A percentile compares a stretch with the other conserved stretches of the same genome.
Conservation (phyloP, 2,888 invertebrate species). For the Keiferia lycopersicella region DNA sequence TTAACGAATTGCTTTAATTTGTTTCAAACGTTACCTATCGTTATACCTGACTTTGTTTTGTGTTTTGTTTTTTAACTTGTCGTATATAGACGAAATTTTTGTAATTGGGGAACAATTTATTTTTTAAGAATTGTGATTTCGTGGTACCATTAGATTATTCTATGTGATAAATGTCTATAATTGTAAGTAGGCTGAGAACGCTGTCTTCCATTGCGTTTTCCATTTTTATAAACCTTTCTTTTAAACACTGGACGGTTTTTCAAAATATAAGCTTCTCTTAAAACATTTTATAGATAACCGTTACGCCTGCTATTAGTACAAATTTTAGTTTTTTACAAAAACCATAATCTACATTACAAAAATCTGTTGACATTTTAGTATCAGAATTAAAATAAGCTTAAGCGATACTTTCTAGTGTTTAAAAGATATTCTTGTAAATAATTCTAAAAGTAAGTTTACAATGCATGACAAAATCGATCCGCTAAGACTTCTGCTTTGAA, state of each 20-base stretch:
- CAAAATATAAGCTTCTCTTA: neutral
- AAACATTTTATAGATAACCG: neutral
- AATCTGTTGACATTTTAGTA: neutral
- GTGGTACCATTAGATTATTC: conserved; percentile 70
- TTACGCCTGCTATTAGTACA: conserved; percentile 17
- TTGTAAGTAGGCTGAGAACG: conserved; percentile 61
- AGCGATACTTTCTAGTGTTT: conserved; percentile 32
- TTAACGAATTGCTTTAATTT: conserved; percentile 71
- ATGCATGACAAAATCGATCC: conserved; percentile 71
- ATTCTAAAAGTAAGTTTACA: conserved; percentile 55
- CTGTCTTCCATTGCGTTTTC: conserved; percentile 76
- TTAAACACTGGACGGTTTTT: conserved; percentile 12
- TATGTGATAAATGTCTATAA: conserved; percentile 75
- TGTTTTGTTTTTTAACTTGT: conserved; percentile 61
- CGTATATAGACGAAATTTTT: conserved; percentile 60
- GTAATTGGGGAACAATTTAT: conserved; percentile 77
- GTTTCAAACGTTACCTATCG: conserved; percentile 75
- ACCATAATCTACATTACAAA: neutral
- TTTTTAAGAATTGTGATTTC: conserved; percentile 77
- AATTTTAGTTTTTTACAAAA: neutral
- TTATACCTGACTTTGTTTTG: conserved; percentile 73
- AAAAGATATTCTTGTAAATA: conserved; percentile 56
- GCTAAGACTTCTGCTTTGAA: conserved; percentile 47
- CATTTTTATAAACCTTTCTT: conserved; percentile 43
- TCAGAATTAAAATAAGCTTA: neutral